Conservation (phyloP, 2,113 vertebrate species). For the Salminus brasiliensis region DNA sequence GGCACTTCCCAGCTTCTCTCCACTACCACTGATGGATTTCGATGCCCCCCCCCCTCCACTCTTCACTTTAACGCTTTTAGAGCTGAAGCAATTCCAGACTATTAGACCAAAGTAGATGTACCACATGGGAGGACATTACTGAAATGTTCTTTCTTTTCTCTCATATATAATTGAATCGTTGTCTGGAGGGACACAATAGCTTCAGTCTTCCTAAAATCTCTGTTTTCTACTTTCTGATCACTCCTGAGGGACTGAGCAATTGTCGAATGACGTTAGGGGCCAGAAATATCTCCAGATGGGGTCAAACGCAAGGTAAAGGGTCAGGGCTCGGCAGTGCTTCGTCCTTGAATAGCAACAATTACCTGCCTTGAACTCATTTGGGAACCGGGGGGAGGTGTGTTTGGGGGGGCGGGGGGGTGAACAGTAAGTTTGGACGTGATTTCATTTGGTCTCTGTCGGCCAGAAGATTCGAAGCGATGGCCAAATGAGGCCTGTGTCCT, state of each 20-base stretch:
- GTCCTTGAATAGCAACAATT: conserved; percentile 21
- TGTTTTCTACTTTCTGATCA: conserved; percentile 10
- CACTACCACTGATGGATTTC: background rate
- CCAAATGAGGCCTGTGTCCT: background rate
- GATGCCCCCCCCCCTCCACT: background rate
- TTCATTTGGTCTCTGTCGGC: conserved; percentile 17
- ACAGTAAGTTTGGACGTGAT: background rate
- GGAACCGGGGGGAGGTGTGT: background rate
- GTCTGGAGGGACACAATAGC: background rate
- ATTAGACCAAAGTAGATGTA: background rate
- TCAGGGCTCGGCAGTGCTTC: conserved; percentile 6
- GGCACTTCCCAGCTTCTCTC: background rate
- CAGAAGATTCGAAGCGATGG: background rate
- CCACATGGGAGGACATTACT: conserved; percentile 3
- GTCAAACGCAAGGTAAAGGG: background rate
- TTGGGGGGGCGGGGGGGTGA: too few relatives aligned
- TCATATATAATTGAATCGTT: conserved; percentile 26
- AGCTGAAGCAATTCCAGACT: conserved; percentile 3
- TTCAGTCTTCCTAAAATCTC: background rate
- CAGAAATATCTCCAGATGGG: conserved; percentile 4
- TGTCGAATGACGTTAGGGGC: conserved; percentile 1
- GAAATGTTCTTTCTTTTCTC: background rate
- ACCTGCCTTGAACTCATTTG: conserved; percentile 12
- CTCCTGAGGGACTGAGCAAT: background rate
- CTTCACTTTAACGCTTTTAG: conserved; percentile 12